phyloP scores from a whole-genome alignment of 2,888 invertebrate species.

The Hemistola chrysoprasaria region DNA sequence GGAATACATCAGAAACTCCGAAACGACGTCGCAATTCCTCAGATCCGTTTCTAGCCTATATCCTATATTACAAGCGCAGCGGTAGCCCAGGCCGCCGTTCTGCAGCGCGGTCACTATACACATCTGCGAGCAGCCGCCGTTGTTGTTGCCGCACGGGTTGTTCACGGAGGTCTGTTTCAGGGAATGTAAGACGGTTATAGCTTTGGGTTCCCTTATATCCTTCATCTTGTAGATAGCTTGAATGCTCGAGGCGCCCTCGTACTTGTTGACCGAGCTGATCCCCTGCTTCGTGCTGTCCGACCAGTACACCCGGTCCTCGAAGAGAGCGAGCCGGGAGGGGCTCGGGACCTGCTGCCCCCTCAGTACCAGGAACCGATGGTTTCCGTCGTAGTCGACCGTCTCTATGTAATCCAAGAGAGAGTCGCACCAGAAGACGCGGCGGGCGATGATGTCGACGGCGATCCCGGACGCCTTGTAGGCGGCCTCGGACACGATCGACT shows the following conservation, averaged over 20 bases:
- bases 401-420: conserved; percentile 97
- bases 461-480: conserved; percentile 97
- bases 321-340: conserved; percentile 91
- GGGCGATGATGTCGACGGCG: conserved; percentile 93
- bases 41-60: conserved; percentile 88
- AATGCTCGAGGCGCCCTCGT: conserved; percentile 89
- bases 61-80: conserved; percentile 96
- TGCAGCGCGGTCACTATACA: conserved; percentile 93
- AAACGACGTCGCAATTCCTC: conserved; percentile 90
- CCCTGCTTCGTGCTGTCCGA: conserved; percentile 95
- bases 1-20: conserved; percentile 96
- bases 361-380: conserved; percentile 89
- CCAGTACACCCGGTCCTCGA: conserved; percentile 95
- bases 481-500: conserved; percentile 94
- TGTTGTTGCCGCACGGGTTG: conserved; percentile 93
- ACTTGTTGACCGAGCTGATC: conserved; percentile 93
- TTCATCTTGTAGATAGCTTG: conserved; percentile 90
- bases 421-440: conserved; percentile 98
- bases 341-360: conserved; percentile 93
- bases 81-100: conserved; percentile 89
- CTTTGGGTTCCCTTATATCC: conserved; percentile 91
- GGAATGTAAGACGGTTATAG: conserved; percentile 90
- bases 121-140: conserved; percentile 96
- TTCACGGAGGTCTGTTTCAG: conserved; percentile 88
- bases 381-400: conserved; percentile 96